Percentiles rank a stretch among this genome's conserved stretches.
Conservation (phyloP, 2,797 vertebrate genomes). For the Perdix hodgsoniae region DNA sequence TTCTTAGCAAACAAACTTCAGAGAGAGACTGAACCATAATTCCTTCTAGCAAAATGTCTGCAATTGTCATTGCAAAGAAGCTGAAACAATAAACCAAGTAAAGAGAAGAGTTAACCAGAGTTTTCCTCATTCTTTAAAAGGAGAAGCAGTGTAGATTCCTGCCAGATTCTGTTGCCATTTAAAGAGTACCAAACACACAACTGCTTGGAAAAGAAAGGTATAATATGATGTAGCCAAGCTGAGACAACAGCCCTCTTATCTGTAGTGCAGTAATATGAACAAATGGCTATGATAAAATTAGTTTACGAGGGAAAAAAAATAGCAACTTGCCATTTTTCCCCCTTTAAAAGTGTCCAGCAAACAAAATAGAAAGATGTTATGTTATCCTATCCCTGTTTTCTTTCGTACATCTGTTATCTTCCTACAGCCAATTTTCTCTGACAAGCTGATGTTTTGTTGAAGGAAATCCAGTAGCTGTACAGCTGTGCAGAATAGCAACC, state of each 20-base stretch:
- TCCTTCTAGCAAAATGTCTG: conserved; percentile 11
- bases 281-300: conserved; percentile 17
- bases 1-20: conserved; percentile 11
- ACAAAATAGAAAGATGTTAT: conserved; percentile 46
- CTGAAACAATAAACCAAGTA: conserved; percentile 40
- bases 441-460: conserved; percentile 57
- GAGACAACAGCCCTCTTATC: neutral
- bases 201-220: neutral
- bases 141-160: neutral
- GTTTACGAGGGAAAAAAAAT: conserved; percentile 3
- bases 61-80: conserved; percentile 44
- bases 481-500: conserved; percentile 68
- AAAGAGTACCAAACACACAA: conserved; percentile 24
- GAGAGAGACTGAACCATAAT: neutral
- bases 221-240: neutral
- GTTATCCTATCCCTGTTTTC: conserved; percentile 44
- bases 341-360: conserved; percentile 35
- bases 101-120: conserved; percentile 44
- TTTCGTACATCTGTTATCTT: conserved; percentile 70
- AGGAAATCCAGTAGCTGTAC: conserved; percentile 59
- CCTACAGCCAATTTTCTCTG: conserved; percentile 43
- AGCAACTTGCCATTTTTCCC: neutral
- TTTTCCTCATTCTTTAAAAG: conserved; percentile 17
- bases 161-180: conserved; percentile 28
- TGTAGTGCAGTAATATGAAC: neutral